phyloP scores from a whole-genome alignment of 2,113 vertebrate species.

The Ceyx margarethae region DNA sequence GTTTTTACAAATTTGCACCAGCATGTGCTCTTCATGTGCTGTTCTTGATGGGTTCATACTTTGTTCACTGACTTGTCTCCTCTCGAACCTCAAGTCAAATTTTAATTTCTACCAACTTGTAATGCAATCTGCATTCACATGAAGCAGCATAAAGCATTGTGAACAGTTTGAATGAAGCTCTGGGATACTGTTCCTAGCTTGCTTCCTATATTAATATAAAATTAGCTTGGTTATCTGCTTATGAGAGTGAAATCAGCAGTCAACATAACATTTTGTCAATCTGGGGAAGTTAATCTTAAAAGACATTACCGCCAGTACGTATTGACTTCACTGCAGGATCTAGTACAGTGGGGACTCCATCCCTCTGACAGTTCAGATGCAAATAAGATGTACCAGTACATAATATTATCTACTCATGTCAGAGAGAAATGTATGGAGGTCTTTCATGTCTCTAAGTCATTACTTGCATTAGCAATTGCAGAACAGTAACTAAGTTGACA shows the following conservation, averaged over 20 bases:
- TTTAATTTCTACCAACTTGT: not conserved
- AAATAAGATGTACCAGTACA: not conserved
- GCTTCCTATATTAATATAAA: not conserved
- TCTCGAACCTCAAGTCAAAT: not conserved
- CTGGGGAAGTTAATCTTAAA: not conserved
- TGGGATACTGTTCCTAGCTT: not conserved
- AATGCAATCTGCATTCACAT: not conserved
- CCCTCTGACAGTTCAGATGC: not conserved
- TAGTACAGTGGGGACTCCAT: not conserved
- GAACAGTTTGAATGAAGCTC: not conserved
- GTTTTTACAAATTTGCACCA: not conserved
- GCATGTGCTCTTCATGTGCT: not conserved
- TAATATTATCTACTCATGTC: not conserved
- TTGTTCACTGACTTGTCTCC: not conserved
- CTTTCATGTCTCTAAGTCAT: not conserved
- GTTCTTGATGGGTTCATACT: not conserved
- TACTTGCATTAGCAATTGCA: not conserved
- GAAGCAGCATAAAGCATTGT: not conserved
- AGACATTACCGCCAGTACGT: not conserved
- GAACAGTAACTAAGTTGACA: not conserved
- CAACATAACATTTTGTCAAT: fast-evolving
- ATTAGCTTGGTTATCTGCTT: not conserved
- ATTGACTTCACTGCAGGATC: not conserved
- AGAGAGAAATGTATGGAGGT: not conserved
- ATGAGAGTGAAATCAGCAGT: not conserved